A percentile compares a stretch with the other conserved stretches of the same genome.
phyloP scores from a whole-genome alignment of 2,797 vertebrate species.

The Protonibea diacanthus region DNA sequence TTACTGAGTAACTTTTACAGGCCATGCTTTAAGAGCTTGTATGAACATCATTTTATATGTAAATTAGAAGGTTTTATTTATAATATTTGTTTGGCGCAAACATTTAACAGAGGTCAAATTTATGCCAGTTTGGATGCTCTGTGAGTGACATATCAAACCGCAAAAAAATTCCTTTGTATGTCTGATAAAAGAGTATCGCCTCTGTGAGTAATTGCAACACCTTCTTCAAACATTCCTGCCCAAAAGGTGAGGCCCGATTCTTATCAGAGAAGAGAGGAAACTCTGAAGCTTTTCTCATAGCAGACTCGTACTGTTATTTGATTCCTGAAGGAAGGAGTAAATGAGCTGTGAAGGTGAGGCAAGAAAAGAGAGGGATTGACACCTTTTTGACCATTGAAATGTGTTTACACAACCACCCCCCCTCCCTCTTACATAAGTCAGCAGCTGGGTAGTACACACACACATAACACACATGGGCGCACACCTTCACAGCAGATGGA shows the following conservation, averaged over 20 bases:
- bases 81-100: not conserved
- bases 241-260: slow-evolving; percentile 54
- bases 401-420: slow-evolving; percentile 70
- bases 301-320: slow-evolving; percentile 57
- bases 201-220: slow-evolving; percentile 58
- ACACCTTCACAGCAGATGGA: slow-evolving; percentile 61
- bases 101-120: slow-evolving; percentile 11
- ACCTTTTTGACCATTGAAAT: slow-evolving; percentile 66
- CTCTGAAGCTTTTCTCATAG: slow-evolving; percentile 39
- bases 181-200: slow-evolving; percentile 38
- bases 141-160: slow-evolving; percentile 38
- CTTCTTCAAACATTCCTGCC: slow-evolving; percentile 52
- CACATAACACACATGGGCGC: slow-evolving; percentile 19
- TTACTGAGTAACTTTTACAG: slow-evolving; percentile 27
- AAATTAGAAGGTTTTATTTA: slow-evolving; percentile 6
- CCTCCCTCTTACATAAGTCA: slow-evolving; percentile 59
- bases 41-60: slow-evolving; percentile 4
- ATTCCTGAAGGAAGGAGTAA: slow-evolving; percentile 62
- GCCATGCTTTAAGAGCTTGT: not conserved
- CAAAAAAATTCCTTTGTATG: not conserved
- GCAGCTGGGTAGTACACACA: slow-evolving; percentile 55
- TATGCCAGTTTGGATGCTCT: slow-evolving; percentile 2
- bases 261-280: slow-evolving; percentile 60
- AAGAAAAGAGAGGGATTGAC: slow-evolving; percentile 66
- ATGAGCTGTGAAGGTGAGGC: slow-evolving; percentile 79